Conservation (phyloP, 2,113 vertebrate species). For the Bubo bubo region DNA sequence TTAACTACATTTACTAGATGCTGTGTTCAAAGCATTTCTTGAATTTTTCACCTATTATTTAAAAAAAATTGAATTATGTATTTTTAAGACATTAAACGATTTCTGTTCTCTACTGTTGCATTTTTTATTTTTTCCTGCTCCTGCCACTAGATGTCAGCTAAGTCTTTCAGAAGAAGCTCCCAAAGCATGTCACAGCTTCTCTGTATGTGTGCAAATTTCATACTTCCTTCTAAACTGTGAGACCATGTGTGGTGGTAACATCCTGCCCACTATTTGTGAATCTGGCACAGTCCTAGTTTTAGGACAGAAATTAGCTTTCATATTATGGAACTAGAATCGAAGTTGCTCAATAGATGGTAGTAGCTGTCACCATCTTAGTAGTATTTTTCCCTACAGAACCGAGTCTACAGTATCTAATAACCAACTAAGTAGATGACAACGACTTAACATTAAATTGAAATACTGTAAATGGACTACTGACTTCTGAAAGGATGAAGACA, state of each 20-base stretch:
- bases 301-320: neutral
- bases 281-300: neutral
- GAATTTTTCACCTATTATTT: neutral
- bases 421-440: neutral
- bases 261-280: neutral
- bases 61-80: neutral
- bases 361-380: neutral
- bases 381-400: neutral
- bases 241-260: neutral
- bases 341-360: neutral
- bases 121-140: neutral
- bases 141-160: slow-evolving; percentile 69
- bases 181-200: neutral
- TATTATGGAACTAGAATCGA: neutral
- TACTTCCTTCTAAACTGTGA: neutral
- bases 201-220: neutral
- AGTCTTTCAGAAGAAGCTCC: neutral
- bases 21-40: neutral
- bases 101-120: neutral
- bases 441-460: neutral
- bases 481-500: neutral
- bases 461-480: neutral
- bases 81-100: neutral
- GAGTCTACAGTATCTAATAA: neutral
- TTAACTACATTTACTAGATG: neutral